Conservation (phyloP, 1,140 invertebrate species). For the Caenorhabditis latens region DNA sequence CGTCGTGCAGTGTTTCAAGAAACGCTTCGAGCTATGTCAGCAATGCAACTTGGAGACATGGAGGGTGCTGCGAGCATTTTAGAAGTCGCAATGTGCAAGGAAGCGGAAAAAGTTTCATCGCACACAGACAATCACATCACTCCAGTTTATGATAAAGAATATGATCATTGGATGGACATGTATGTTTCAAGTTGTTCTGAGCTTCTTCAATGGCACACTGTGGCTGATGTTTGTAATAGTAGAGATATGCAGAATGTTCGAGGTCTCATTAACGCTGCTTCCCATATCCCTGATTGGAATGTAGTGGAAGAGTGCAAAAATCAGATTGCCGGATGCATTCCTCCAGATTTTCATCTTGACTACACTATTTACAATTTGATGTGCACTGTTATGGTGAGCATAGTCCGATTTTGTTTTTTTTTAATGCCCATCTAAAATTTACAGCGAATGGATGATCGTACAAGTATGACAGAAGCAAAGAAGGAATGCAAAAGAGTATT, state of each 20-base stretch:
- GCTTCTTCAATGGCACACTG: conserved; percentile 47
- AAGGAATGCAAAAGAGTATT: neutral
- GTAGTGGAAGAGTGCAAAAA: conserved; percentile 55
- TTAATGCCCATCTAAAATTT: neutral
- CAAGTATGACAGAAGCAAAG: neutral
- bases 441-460: conserved; percentile 29
- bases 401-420: conserved; percentile 1
- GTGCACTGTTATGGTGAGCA: conserved; percentile 51
- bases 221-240: conserved; percentile 37
- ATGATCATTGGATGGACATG: conserved; percentile 41
- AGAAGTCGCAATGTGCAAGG: neutral
- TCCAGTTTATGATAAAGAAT: conserved; percentile 25
- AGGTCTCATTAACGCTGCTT: conserved; percentile 30
- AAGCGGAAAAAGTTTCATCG: neutral
- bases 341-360: neutral
- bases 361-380: conserved; percentile 53
- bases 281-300: conserved; percentile 55
- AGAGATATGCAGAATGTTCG: conserved; percentile 21
- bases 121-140: neutral
- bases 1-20: conserved; percentile 48
- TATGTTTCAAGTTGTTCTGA: conserved; percentile 49
- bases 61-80: neutral
- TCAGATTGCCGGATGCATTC: conserved; percentile 50
- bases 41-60: conserved; percentile 38
- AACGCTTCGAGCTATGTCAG: conserved; percentile 3